Conservation (phyloP, 2,888 invertebrate genomes). For the Himalopsyche kuldschensis region DNA sequence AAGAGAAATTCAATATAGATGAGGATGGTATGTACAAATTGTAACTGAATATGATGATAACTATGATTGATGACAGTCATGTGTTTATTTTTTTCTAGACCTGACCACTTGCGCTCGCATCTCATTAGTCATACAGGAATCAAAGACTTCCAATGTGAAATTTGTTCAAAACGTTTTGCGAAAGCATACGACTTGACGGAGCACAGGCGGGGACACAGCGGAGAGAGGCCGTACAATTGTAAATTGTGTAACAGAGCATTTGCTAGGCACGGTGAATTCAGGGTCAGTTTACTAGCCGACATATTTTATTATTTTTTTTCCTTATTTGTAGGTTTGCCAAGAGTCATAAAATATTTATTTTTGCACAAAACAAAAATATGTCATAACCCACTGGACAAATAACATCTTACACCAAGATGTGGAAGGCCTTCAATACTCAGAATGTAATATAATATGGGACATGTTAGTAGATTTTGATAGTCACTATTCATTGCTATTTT, state of each 20-base stretch:
- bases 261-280: conserved; percentile 37
- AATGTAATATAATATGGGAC: no score
- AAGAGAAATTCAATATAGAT: no score
- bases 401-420: no score
- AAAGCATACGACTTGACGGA: conserved; percentile 37
- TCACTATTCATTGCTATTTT: no score
- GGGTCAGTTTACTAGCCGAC: conserved; percentile 18
- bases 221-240: conserved; percentile 33
- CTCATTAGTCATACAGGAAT: conserved; percentile 38
- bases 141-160: conserved; percentile 39
- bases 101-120: conserved; percentile 37
- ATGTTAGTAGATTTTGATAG: no score
- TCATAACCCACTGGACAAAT: no score
- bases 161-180: conserved; percentile 37
- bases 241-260: conserved; percentile 31
- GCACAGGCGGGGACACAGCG: conserved; percentile 35
- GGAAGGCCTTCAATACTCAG: no score
- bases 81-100: conserved; percentile 8
- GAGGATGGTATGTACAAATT: no score
- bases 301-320: not conserved
- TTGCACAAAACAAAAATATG: no score
- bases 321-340: not conserved
- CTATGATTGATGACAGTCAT: no score
- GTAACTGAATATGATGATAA: no score
- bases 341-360: not conserved